Percentiles rank a stretch among this genome's conserved stretches.
phyloP scores from a whole-genome alignment of 2,113 vertebrate species.

The Axis porcinus region DNA sequence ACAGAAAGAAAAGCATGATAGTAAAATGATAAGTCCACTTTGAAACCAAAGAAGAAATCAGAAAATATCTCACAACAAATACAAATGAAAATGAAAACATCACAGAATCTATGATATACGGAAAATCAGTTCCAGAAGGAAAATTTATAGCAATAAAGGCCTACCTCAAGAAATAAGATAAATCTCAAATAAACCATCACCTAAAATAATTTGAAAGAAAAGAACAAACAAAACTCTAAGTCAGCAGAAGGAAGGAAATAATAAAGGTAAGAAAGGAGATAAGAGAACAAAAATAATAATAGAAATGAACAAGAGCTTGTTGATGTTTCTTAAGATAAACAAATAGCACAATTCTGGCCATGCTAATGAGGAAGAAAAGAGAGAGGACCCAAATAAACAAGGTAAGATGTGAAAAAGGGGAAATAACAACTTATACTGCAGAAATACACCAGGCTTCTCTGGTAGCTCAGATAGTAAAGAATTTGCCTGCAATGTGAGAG shows the following conservation, averaged over 20 bases:
- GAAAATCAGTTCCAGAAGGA: neutral
- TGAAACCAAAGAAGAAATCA: neutral
- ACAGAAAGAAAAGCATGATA: neutral
- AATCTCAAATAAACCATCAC: neutral
- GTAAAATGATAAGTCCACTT: neutral
- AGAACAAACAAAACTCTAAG: neutral
- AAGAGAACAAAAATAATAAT: neutral
- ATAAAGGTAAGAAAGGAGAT: neutral
- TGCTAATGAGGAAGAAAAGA: neutral
- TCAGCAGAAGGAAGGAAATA: neutral
- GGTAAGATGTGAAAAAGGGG: neutral
- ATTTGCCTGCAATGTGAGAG: neutral
- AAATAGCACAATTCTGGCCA: neutral
- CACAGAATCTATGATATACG: neutral
- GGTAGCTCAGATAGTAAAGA: neutral
- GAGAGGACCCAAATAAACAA: neutral
- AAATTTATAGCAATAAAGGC: neutral
- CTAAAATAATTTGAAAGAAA: neutral
- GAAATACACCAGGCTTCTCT: neutral
- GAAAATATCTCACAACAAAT: neutral
- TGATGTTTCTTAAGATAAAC: neutral
- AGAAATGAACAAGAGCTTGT: neutral
- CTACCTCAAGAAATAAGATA: neutral
- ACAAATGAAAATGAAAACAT: neutral
- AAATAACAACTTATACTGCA: neutral